Conservation (phyloP, 2,113 vertebrate species). For the Periophthalmus modestus region DNA sequence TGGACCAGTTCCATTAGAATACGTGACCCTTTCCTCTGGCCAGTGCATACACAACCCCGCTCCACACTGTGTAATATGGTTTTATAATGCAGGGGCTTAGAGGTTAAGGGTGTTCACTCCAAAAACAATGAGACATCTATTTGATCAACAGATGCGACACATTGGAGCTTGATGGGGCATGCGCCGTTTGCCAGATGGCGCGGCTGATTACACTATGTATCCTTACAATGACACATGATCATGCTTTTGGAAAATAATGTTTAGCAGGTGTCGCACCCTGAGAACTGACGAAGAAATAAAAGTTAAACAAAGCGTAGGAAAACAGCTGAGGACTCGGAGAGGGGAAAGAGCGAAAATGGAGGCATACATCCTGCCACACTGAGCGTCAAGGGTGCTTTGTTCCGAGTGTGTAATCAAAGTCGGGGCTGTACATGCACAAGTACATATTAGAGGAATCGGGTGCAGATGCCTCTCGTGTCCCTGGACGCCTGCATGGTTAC, state of each 20-base stretch:
- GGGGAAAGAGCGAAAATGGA: constrained; percentile 5
- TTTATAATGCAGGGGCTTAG: constrained; percentile 56
- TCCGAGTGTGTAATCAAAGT: constrained; percentile 67
- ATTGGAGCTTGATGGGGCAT: constrained; percentile 78
- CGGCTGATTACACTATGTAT: constrained; percentile 77
- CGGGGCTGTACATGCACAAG: constrained; percentile 49
- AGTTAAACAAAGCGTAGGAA: constrained; percentile 48
- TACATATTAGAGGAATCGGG: constrained; percentile 49
- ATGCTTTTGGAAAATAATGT: constrained; percentile 77
- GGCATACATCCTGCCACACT: constrained; percentile 32
- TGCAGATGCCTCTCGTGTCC: constrained; percentile 46
- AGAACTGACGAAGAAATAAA: constrained; percentile 57
- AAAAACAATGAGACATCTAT: constrained; percentile 74
- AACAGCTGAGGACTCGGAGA: constrained; percentile 5
- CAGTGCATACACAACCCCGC: not conserved
- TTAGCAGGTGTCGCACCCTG: constrained; percentile 73
- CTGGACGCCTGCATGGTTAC: constrained; percentile 37
- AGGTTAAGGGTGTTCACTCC: constrained; percentile 74
- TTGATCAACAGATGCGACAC: constrained; percentile 79
- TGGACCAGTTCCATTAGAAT: not conserved
- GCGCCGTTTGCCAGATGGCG: constrained; percentile 78
- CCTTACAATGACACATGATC: constrained; percentile 78
- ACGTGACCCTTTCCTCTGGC: not conserved
- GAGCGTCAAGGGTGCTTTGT: constrained; percentile 60
- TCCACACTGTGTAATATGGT: constrained; percentile 10